Percentiles rank a stretch among this genome's conserved stretches.
Conservation (phyloP, 2,888 invertebrate genomes). For the Oxyteleia sp. region DNA sequence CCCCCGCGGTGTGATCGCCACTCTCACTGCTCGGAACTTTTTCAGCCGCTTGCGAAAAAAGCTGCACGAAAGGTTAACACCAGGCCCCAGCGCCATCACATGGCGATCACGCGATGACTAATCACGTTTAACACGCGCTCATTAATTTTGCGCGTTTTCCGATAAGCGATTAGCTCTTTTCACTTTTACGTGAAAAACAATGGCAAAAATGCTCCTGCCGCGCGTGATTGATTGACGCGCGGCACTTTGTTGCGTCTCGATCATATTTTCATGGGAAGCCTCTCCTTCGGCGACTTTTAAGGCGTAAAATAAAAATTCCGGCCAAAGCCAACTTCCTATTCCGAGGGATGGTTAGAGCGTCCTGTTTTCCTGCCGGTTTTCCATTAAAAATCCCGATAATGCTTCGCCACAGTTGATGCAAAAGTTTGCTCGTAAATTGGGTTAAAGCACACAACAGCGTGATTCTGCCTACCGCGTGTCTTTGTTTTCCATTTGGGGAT, state of each 20-base stretch:
- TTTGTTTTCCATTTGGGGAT: constrained; percentile 48
- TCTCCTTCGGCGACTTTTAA: constrained; percentile 24
- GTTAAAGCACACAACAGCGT: constrained; percentile 32
- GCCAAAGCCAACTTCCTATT: constrained; percentile 31
- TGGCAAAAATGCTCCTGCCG: constrained; percentile 13
- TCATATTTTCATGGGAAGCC: constrained; percentile 39
- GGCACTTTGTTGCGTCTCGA: constrained; percentile 32
- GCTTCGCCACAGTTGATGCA: constrained; percentile 35
- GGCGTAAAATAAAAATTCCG: constrained; percentile 35
- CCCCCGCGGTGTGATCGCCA: constrained; percentile 82
- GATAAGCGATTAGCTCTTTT: constrained; percentile 35
- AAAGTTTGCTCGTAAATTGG: constrained; percentile 50
- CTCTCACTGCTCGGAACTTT: constrained; percentile 82
- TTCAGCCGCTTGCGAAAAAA: constrained; percentile 80
- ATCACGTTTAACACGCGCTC: constrained; percentile 52
- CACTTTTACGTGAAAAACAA: constrained; percentile 32
- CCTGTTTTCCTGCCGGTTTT: constrained; percentile 24
- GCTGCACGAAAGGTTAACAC: constrained; percentile 75
- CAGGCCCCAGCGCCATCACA: constrained; percentile 29
- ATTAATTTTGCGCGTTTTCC: constrained; percentile 51
- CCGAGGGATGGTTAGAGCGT: neutral
- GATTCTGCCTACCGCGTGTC: constrained; percentile 34
- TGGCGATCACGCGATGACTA: constrained; percentile 59
- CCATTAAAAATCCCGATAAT: constrained; percentile 46
- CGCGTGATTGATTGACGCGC: constrained; percentile 51